Evolutionary conservation across 2,113 vertebrate species (phyloP), one percentile per base, ranked within the genome.

Genomic region (Nycticryphes semicollaris): DNA sequence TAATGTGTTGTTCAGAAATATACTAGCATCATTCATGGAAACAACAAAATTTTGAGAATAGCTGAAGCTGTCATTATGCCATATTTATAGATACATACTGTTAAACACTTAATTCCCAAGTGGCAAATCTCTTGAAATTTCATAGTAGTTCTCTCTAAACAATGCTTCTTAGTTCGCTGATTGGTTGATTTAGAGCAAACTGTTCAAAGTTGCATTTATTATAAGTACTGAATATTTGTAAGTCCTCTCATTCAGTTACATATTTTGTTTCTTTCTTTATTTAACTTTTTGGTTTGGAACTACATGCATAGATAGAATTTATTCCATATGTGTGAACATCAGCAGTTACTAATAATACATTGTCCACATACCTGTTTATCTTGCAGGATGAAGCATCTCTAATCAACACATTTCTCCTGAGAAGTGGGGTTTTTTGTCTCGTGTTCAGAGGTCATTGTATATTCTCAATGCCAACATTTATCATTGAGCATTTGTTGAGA

Each of bases 401-500:
- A 93, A 96, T 96, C 83, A 96, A 93, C 51, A 66, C 84, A 62
- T 89, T 91, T 97, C 63, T 95, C 47, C 30, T 5, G 16, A 85
- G 39, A 87, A 76, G 41, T 41, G 24, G 82, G 50, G 41, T 7
- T 82, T 89, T 84, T 89, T 56, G 35, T 68, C 54, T 91, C 70
- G 63, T 41, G 20, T 87, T 93, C 69, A 85, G 83, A 97, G 92
- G 93, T 96, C 86, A 95, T 6, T 90, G 81, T 76, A 50, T 80
- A 70, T 91, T 97, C 85, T 62, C 93, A 78, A 90, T 84, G 90
- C 31, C 56, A 74, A 73, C 77, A 97, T 96, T 96, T 96, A 97
- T 97, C 91, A 90, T 24, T 84, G 77, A 88, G 87, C 72, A 82
- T 97, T 97, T 93, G 70, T 93, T 87, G 84, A 96, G 75, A 83